Evolutionary conservation across 2,113 vertebrate species (phyloP).

Genomic region (Varanus salvator): DNA sequence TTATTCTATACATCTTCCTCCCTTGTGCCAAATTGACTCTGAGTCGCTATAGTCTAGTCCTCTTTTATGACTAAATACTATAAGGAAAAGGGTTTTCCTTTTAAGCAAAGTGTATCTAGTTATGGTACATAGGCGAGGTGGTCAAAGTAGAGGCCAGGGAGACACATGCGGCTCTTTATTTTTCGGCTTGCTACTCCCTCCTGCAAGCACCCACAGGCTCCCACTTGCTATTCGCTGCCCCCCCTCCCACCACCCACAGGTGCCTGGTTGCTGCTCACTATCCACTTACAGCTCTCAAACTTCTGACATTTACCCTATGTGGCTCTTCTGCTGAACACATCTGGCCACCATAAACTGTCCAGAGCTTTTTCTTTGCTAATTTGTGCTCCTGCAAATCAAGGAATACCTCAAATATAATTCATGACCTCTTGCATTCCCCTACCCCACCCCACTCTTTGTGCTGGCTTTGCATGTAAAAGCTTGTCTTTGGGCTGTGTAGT

Average conservation of each 20-base stretch:
- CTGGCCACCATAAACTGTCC: too few relatives aligned
- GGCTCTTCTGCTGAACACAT: too few relatives aligned
- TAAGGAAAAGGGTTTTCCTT: neutral
- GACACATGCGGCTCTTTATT: too few relatives aligned
- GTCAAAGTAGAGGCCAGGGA: too few relatives aligned
- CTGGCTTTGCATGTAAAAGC: neutral
- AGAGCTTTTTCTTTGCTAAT: neutral
- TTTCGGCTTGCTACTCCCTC: too few relatives aligned
- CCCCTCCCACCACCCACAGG: too few relatives aligned
- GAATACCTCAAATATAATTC: neutral
- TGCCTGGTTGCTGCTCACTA: too few relatives aligned
- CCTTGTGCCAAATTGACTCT: neutral
- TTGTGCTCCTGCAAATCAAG: neutral
- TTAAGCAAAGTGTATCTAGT: neutral
- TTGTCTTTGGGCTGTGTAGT: neutral
- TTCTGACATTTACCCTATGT: too few relatives aligned
- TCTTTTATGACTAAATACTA: neutral
- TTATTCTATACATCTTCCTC: slow-evolving; percentile 32
- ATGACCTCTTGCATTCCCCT: neutral
- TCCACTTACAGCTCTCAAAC: too few relatives aligned
- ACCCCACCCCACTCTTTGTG: too few relatives aligned
- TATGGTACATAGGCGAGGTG: neutral
- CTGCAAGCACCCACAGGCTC: too few relatives aligned
- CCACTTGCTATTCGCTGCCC: too few relatives aligned
- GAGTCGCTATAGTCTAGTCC: neutral